Conservation (phyloP, 2,888 invertebrate genomes). For the Eustalomyia histrio region DNA sequence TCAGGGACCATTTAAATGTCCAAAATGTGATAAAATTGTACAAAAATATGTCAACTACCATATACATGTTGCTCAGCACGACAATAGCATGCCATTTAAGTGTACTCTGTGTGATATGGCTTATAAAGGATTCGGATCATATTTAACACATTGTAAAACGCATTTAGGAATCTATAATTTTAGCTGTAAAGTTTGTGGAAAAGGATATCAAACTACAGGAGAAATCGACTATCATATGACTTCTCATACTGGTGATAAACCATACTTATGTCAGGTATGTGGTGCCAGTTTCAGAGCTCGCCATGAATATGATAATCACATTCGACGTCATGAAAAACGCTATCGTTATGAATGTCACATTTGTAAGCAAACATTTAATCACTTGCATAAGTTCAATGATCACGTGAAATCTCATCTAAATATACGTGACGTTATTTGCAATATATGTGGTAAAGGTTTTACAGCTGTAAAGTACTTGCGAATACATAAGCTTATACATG, state of each 20-base stretch:
- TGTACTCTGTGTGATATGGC: slow-evolving; percentile 56
- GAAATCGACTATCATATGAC: slow-evolving; percentile 54
- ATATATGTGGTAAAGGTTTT: slow-evolving; percentile 70
- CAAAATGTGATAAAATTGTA: slow-evolving; percentile 47
- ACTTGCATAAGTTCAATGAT: slow-evolving; percentile 39
- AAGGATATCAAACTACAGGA: slow-evolving; percentile 48
- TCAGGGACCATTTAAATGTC: slow-evolving; percentile 57
- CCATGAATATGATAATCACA: slow-evolving; percentile 56
- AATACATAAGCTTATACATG: slow-evolving; percentile 72
- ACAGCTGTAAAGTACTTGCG: slow-evolving; percentile 68
- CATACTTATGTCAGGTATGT: slow-evolving; percentile 68
- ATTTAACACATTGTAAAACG: slow-evolving; percentile 42
- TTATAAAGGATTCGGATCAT: slow-evolving; percentile 47
- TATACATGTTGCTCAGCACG: slow-evolving; percentile 53
- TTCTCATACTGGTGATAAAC: slow-evolving; percentile 68
- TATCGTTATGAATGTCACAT: slow-evolving; percentile 61
- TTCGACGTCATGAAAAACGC: slow-evolving; percentile 59
- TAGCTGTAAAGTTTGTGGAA: slow-evolving; percentile 57
- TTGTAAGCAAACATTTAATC: slow-evolving; percentile 54
- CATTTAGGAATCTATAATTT: slow-evolving; percentile 56
- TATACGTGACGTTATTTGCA: slow-evolving; percentile 72
- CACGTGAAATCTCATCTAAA: slow-evolving; percentile 67
- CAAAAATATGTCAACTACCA: slow-evolving; percentile 52
- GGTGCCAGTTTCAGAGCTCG: slow-evolving; percentile 70
- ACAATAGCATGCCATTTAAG: slow-evolving; percentile 47